Evolutionary conservation across 2,797 vertebrate genomes (phyloP).

Genomic region (Phyllotis vaccarum): DNA sequence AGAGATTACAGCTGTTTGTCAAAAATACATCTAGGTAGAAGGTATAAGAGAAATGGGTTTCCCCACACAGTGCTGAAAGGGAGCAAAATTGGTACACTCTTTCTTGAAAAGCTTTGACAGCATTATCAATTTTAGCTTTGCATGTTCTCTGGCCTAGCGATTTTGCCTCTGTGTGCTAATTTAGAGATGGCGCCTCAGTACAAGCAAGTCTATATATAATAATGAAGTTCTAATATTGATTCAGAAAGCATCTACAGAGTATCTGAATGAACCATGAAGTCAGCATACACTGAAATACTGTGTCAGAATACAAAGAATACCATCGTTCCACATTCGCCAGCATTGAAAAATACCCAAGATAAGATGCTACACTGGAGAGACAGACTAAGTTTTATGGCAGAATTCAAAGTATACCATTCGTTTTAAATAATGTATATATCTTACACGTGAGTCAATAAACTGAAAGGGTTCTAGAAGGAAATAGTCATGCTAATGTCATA

Average conservation of each 20-base stretch:
- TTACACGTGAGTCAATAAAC: neutral
- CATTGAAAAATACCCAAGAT: constrained; percentile 35
- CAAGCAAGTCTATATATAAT: neutral
- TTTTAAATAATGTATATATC: neutral
- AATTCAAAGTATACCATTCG: constrained; percentile 15
- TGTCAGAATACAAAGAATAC: neutral
- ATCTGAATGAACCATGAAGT: constrained; percentile 22
- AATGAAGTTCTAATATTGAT: constrained; percentile 13
- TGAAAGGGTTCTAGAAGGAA: neutral
- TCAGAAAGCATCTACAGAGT: neutral
- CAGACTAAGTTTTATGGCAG: neutral
- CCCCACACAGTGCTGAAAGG: neutral
- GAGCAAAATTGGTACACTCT: neutral
- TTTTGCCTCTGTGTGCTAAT: neutral
- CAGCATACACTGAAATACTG: neutral
- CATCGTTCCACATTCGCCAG: neutral
- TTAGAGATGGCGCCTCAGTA: neutral
- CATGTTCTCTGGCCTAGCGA: neutral
- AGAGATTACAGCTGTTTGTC: neutral
- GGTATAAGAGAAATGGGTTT: neutral
- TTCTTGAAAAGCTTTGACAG: constrained; percentile 1
- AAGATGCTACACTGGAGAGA: neutral
- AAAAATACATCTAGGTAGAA: constrained; percentile 27
- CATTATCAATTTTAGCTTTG: constrained; percentile 44
- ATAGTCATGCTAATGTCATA: neutral